Base-by-base conservation (phyloP, 2,888 invertebrate genomes). In the Caenorhabditis japonica region DNA sequence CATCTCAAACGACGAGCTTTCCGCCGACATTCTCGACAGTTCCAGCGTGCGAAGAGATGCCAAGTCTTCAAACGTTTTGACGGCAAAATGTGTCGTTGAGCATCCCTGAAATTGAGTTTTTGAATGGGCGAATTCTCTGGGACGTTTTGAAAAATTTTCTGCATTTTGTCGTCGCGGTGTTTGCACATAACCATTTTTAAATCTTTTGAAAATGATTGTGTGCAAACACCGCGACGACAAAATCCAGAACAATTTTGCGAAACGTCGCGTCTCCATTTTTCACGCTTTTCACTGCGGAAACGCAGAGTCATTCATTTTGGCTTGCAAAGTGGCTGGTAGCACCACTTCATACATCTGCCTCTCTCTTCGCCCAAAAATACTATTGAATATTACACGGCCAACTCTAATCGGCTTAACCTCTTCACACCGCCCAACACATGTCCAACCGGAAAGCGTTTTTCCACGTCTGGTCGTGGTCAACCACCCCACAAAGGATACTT, bases 81-180 rank as follows among this genome's bases (percentile, higher is more conserved):
- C 61, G 4, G 71, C 36, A 36, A 73, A 55, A 19, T 71, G 64
- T 33, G 71, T 39, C 13, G 66, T 47, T 10, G 59, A 61, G 58
- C 78, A 78, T 66, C 75, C 68, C 78, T 78, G 78, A 66, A 76
- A 78, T 34, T 25, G 23, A 19, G 13, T 21, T 33, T 56, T 19
- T 34, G 34, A 46, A 44, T 19, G 19, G 44, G 46, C 21, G 30
- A n/a, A n/a, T n/a, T n/a, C n/a, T n/a, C n/a, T n/a, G n/a, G n/a
- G n/a, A n/a, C n/a, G n/a, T n/a, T n/a, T n/a, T n/a, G n/a, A n/a
- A n/a, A n/a, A n/a, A n/a, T n/a, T n/a, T n/a, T n/a, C n/a, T n/a
- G n/a, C n/a, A n/a, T n/a, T n/a, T n/a, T n/a, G n/a, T n/a, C n/a
- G n/a, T n/a, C n/a, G n/a, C n/a, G n/a, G n/a, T n/a, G n/a, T n/a